These are phyloP conservation scores for Diplodus sargus DNA, from an alignment of 2,797 vertebrate genomes.

Conservation along the genomic window DNA sequence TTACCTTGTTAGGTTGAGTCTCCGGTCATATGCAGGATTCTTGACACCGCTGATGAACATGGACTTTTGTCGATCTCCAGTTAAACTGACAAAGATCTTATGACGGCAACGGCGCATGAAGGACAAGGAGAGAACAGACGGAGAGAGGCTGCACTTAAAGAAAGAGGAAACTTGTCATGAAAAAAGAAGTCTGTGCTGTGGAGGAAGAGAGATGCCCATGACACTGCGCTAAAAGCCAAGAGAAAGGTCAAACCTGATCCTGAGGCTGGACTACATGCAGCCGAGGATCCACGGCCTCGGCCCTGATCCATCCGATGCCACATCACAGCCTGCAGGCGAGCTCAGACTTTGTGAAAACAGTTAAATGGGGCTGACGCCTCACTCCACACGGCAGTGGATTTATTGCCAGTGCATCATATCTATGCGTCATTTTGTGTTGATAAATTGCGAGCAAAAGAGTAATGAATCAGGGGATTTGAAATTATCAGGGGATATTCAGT, in stretches of 20 bases:
- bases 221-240: conserved; percentile 56
- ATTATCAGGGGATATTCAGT: conserved; percentile 53
- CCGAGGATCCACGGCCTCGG: conserved; percentile 9
- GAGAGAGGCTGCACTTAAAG: conserved; percentile 12
- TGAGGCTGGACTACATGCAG: conserved; percentile 54
- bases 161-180: conserved; percentile 18
- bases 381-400: conserved; percentile 34
- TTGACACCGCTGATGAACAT: conserved; percentile 96
- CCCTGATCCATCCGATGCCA: conserved; percentile 3
- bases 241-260: conserved; percentile 34
- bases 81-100: conserved; percentile 70
- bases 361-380: conserved; percentile 20
- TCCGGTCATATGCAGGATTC: conserved; percentile 97
- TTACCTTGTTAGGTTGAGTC: conserved; percentile 90
- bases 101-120: conserved; percentile 15
- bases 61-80: conserved; percentile 94
- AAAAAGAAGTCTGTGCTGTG: conserved; percentile 23
- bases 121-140: conserved; percentile 27
- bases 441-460: conserved; percentile 44
- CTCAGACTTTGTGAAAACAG: conserved; percentile 28
- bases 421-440: conserved; percentile 58
- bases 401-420: conserved; percentile 53
- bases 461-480: conserved; percentile 38
- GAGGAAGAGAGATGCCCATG: conserved; percentile 39
- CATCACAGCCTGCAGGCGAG: conserved; percentile 11